Percentiles rank a stretch among this genome's conserved stretches.
These are phyloP conservation scores for Galerucella pusilla DNA, from an alignment of 2,888 invertebrate species.

Conservation along the genomic window DNA sequence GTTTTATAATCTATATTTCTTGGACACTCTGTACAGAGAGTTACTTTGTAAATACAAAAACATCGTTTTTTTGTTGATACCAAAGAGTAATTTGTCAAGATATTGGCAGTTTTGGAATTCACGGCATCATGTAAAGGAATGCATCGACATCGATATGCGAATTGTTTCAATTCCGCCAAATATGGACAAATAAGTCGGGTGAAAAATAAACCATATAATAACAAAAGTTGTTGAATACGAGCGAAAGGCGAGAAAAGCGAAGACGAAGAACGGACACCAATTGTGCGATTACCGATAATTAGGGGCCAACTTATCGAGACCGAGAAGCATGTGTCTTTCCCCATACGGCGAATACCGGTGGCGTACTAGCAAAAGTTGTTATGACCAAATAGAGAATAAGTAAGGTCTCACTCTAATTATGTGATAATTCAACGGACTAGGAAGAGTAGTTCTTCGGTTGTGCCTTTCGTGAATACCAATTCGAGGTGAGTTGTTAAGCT, in stretches of 20 bases:
- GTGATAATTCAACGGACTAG: constrained; percentile 50
- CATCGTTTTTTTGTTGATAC: background rate
- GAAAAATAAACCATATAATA: constrained; percentile 14
- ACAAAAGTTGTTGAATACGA: constrained; percentile 14
- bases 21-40: too few relatives aligned
- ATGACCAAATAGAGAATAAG: constrained; percentile 56
- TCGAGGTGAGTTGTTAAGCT: constrained; percentile 37
- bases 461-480: constrained; percentile 49
- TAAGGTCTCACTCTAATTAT: constrained; percentile 51
- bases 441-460: constrained; percentile 46
- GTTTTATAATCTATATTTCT: too few relatives aligned
- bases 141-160: background rate
- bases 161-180: background rate
- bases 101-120: constrained; percentile 1
- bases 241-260: constrained; percentile 25
- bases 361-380: constrained; percentile 57
- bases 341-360: constrained; percentile 57
- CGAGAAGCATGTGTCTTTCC: constrained; percentile 48
- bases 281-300: constrained; percentile 49
- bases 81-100: background rate
- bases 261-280: constrained; percentile 39
- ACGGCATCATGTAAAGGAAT: background rate
- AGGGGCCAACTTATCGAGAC: constrained; percentile 50
- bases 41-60: background rate
- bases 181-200: constrained; percentile 11